Evolutionary conservation across 2,113 vertebrate species (phyloP), one percentile per base, ranked within the genome.

Genomic region (Vicugna pacos): DNA sequence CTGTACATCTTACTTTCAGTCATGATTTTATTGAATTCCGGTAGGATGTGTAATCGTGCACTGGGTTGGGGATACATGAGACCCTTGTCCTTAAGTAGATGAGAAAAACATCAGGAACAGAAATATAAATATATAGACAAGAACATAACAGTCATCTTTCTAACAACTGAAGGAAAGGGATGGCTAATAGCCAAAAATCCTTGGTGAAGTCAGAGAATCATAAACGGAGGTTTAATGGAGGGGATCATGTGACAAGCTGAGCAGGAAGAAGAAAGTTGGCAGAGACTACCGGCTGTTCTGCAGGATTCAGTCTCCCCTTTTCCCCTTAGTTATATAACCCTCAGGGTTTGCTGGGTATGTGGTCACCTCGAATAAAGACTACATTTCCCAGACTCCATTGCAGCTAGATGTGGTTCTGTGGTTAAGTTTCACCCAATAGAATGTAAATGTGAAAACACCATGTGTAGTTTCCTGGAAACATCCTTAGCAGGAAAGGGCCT

Each of bases 101-200:
- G 46, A 90, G 73, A 10, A 84, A 95, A 91, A 58, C 52, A 87
- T 64, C 72, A 85, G 30, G 26, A 69, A 69, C 28, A 72, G 48
- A 87, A 82, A 93, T 48, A 69, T 5, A 76, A 70, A 48, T 38
- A 20, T 30, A 46, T 60, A 88, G 52, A 90, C 13, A 72, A 75
- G 64, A 70, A 30, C 14, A 38, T 3, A 72, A 35, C 58, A 32
- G 54, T 65, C 3, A 32, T 52, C 86, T 86, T 82, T 72, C 81
- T 91, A 79, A 73, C 52, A 72, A 48, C 62, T 46, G 16, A 83
- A 91, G 20, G 30, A 77, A 81, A 86, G 12, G 6, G 24, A 65
- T 60, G 38, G 48, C 32, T 50, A 46, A 82, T 46, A 72, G 52
- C 32, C 22, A 65, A 28, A 56, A 46, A 8, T 24, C 46, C n/a